phyloP scores from a whole-genome alignment of 1,140 invertebrate species.

The Drosophila obscura region DNA sequence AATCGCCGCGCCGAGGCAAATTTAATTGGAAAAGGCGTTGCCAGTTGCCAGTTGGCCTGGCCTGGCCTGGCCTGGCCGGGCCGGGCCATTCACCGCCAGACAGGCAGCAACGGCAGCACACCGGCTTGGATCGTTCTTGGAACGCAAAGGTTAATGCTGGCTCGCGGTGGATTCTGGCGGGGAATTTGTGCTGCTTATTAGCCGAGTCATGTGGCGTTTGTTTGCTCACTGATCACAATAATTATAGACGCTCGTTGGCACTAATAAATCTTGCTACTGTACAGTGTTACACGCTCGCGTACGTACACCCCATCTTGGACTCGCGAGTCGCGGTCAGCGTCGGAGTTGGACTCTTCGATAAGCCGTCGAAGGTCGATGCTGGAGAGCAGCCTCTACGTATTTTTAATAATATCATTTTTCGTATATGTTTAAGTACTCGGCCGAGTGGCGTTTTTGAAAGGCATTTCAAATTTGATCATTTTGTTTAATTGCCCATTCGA shows the following conservation, averaged over 20 bases:
- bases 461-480: conserved; percentile 33
- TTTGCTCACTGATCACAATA: conserved; percentile 26
- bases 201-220: conserved; percentile 27
- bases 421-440: neutral
- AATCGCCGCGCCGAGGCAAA: conserved; percentile 40
- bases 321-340: no score
- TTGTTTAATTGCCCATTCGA: conserved; percentile 25
- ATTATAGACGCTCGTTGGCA: conserved; percentile 25
- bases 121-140: conserved; percentile 17
- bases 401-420: conserved; percentile 25
- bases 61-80: no score
- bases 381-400: neutral
- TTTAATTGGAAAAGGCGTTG: conserved; percentile 64
- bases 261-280: conserved; percentile 37
- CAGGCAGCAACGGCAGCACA: neutral
- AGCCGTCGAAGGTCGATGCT: conserved; percentile 21
- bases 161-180: neutral
- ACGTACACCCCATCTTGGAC: no score
- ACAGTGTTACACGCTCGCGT: no score
- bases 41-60: conserved; percentile 8
- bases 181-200: neutral
- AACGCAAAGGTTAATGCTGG: conserved; percentile 16
- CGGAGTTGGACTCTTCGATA: no score
- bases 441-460: conserved; percentile 27
- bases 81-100: conserved; percentile 20